Evolutionary conservation across 2,888 invertebrate species (phyloP).

Genomic region (Dorcus parallelipipedus): DNA sequence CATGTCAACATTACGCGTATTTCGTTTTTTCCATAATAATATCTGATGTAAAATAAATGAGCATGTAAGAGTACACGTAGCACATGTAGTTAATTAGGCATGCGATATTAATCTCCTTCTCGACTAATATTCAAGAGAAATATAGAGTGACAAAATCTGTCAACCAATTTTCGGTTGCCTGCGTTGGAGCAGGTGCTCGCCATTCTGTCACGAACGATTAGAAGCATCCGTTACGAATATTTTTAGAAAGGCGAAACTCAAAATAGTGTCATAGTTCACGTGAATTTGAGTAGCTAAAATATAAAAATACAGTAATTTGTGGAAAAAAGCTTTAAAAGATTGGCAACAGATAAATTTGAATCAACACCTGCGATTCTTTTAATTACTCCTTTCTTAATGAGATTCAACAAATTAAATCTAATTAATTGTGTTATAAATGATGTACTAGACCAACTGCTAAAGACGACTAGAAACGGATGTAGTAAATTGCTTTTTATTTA

Average conservation of each 20-base stretch:
- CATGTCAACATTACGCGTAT: no score
- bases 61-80: conserved; percentile 19
- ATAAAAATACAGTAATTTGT: no score
- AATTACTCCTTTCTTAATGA: no score
- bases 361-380: no score
- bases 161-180: conserved; percentile 19
- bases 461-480: no score
- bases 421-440: no score
- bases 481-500: no score
- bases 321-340: no score
- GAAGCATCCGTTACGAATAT: conserved; percentile 34
- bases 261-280: not conserved
- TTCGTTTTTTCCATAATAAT: not conserved
- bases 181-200: conserved; percentile 32
- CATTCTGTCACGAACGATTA: conserved; percentile 38
- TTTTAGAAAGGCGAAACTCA: not conserved
- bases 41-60: conserved; percentile 11
- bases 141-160: conserved; percentile 29
- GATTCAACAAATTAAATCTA: no score
- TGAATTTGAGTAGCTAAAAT: not conserved
- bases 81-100: conserved; percentile 37
- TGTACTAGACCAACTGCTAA: no score
- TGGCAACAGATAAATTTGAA: no score
- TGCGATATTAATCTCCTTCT: conserved; percentile 37
- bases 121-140: conserved; percentile 27